Percentiles rank a stretch among this genome's conserved stretches.
These are phyloP conservation scores for Halictus quadricinctus DNA, from an alignment of 2,888 invertebrate species.

Conservation along the genomic window DNA sequence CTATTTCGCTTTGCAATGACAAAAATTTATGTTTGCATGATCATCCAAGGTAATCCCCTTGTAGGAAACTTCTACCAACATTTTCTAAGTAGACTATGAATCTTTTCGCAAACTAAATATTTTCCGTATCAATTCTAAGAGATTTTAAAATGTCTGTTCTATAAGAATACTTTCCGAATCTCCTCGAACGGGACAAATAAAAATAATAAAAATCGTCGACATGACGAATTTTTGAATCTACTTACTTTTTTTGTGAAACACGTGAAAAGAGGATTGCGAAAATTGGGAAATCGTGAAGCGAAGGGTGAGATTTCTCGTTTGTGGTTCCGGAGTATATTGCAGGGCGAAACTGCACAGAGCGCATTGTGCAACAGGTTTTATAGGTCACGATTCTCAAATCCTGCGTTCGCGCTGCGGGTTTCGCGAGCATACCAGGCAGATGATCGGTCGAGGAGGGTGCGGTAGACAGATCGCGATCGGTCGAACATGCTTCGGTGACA, in stretches of 20 bases:
- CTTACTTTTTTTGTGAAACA: too few relatives aligned
- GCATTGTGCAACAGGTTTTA: not conserved
- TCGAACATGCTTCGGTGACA: slow-evolving; percentile 67
- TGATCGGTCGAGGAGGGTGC: slow-evolving; percentile 71
- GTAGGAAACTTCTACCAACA: too few relatives aligned
- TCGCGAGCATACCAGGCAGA: slow-evolving; percentile 68
- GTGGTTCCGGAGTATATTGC: not conserved
- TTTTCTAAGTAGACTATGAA: too few relatives aligned
- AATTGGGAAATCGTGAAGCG: not conserved
- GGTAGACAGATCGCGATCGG: slow-evolving; percentile 65
- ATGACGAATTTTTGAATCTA: not conserved
- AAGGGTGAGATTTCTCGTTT: not conserved
- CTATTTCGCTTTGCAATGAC: not conserved
- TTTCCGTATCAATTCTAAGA: too few relatives aligned
- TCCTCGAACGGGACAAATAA: too few relatives aligned
- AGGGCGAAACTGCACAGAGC: not conserved
- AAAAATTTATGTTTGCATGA: too few relatives aligned
- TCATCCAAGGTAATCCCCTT: too few relatives aligned
- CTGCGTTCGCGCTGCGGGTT: slow-evolving; percentile 15
- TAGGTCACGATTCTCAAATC: slow-evolving; percentile 12
- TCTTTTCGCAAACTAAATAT: too few relatives aligned
- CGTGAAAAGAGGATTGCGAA: not conserved
- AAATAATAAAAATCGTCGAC: not conserved
- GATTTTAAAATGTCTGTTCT: too few relatives aligned
- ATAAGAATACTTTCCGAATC: too few relatives aligned